phyloP scores from a whole-genome alignment of 2,797 vertebrate species.

The Limnodromus scolopaceus region DNA sequence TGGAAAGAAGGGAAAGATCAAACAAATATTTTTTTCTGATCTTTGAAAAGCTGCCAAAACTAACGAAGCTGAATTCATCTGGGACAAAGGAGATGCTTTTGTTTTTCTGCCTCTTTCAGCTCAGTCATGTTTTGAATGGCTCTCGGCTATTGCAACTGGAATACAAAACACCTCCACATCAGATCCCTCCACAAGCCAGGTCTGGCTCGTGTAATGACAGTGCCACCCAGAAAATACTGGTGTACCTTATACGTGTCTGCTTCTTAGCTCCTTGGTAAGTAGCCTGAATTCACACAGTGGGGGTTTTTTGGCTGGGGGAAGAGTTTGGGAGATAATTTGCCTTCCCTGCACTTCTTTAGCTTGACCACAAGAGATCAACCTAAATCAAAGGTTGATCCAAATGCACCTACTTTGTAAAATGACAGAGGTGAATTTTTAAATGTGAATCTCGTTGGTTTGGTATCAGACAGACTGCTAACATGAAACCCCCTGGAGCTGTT shows the following conservation, averaged over 20 bases:
- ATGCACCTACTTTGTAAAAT: neutral
- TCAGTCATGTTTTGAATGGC: neutral
- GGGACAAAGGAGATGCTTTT: constrained; percentile 35
- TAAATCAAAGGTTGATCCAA: neutral
- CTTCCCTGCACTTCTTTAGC: neutral
- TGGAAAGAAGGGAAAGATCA: constrained; percentile 38
- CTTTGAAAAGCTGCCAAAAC: constrained; percentile 54
- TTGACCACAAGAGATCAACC: neutral
- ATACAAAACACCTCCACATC: constrained; percentile 21
- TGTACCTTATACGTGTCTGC: neutral
- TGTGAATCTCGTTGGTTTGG: neutral
- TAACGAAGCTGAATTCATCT: neutral
- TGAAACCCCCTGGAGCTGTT: neutral
- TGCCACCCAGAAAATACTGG: neutral
- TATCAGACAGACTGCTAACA: neutral
- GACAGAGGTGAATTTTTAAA: neutral
- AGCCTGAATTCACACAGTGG: neutral
- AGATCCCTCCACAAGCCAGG: neutral
- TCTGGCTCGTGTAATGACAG: neutral
- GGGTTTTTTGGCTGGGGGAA: neutral
- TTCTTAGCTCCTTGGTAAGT: neutral
- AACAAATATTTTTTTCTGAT: constrained; percentile 30
- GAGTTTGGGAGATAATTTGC: neutral
- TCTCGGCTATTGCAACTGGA: neutral
- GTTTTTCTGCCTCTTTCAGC: constrained; percentile 34